A percentile compares a stretch with the other conserved stretches of the same genome.
phyloP scores from a whole-genome alignment of 2,113 vertebrate genomes.

The Thermophis baileyi region DNA sequence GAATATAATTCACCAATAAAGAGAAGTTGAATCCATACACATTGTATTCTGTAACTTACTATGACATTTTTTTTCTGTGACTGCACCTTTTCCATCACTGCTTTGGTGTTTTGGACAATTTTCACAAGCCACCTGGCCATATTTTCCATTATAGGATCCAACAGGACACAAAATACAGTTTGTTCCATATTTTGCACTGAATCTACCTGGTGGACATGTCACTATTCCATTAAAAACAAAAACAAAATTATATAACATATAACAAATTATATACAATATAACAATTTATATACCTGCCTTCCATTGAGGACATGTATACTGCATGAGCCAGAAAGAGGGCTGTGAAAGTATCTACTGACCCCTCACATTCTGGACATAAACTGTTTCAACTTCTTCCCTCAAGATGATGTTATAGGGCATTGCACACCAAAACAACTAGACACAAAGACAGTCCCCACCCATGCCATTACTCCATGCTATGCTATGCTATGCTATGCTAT shows the following conservation, averaged over 20 bases:
- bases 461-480: background rate
- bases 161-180: slow-evolving; percentile 29
- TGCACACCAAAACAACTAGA: background rate
- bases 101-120: slow-evolving; percentile 35
- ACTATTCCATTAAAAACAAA: slow-evolving; percentile 21
- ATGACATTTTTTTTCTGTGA: slow-evolving; percentile 23
- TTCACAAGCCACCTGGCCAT: slow-evolving; percentile 39
- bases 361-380: background rate
- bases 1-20: background rate
- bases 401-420: background rate
- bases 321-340: background rate
- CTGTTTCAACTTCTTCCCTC: background rate
- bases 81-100: slow-evolving; percentile 33
- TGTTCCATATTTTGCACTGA: slow-evolving; percentile 36
- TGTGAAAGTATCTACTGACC: background rate
- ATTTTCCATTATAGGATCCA: slow-evolving; percentile 45
- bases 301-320: background rate
- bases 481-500: no score
- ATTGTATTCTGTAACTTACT: slow-evolving; percentile 26
- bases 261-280: background rate
- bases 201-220: slow-evolving; percentile 44
- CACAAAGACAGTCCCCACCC: background rate
- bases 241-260: background rate
- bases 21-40: background rate
- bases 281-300: background rate